These are phyloP conservation scores for Ylistrum balloti DNA, from an alignment of 1,140 invertebrate genomes.

Conservation along the genomic window DNA sequence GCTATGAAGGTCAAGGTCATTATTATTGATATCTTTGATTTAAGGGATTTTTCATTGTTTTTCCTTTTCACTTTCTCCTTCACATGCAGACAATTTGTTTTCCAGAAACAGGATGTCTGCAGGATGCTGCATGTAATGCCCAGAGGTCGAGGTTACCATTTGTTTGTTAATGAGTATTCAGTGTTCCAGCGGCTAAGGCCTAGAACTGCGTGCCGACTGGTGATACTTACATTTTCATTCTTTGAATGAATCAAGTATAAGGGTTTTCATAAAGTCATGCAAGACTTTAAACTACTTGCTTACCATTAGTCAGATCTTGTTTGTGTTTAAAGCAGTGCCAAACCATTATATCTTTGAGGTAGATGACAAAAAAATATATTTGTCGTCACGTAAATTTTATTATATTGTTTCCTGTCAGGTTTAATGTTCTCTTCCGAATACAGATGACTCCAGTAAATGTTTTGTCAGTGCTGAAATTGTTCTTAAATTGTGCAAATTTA, in stretches of 20 bases:
- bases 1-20: neutral
- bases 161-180: too few relatives aligned
- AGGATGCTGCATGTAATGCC: neutral
- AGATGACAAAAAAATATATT: neutral
- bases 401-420: neutral
- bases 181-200: neutral
- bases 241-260: neutral
- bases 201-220: too few relatives aligned
- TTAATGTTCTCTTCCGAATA: neutral
- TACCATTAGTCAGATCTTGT: neutral
- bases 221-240: too few relatives aligned
- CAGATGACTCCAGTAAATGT: neutral
- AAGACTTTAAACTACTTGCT: neutral
- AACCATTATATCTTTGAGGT: neutral
- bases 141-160: neutral
- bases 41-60: neutral
- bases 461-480: neutral
- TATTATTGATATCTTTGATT: neutral
- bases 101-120: neutral
- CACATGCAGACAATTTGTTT: neutral
- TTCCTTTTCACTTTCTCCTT: neutral
- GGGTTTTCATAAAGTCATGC: neutral
- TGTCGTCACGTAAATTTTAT: slow-evolving; percentile 5
- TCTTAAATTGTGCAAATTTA: neutral
- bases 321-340: neutral